These are phyloP conservation scores for Peribatodes rhomboidaria DNA, from an alignment of 2,888 invertebrate genomes.

Conservation along the genomic window DNA sequence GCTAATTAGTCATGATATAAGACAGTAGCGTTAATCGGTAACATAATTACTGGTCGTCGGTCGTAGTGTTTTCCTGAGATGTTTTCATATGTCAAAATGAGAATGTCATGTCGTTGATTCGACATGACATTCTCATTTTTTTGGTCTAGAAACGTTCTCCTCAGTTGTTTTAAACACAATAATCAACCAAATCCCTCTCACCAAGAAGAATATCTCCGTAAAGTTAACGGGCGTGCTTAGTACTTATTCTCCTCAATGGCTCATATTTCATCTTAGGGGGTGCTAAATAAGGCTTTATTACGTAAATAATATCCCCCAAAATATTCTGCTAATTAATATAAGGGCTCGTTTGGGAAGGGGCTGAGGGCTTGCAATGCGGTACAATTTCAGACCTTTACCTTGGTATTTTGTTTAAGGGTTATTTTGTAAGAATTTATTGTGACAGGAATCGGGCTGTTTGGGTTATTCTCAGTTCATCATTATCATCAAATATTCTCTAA, in stretches of 20 bases:
- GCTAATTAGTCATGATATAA: too few species aligned
- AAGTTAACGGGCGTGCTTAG: constrained; percentile 66
- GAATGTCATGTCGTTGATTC: too few species aligned
- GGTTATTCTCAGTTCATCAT: background rate
- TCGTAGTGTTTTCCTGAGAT: too few species aligned
- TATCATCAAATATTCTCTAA: background rate
- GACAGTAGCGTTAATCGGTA: too few species aligned
- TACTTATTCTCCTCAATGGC: constrained; percentile 79
- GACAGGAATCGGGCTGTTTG: constrained; percentile 10
- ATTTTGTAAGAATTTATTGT: constrained; percentile 44
- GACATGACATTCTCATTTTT: too few species aligned
- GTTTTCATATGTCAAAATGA: too few species aligned
- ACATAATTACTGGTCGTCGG: too few species aligned
- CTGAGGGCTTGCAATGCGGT: constrained; percentile 47
- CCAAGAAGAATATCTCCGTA: constrained; percentile 49
- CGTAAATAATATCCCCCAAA: constrained; percentile 83
- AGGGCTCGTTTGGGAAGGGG: constrained; percentile 72
- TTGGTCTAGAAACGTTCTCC: too few species aligned
- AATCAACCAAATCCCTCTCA: constrained; percentile 17
- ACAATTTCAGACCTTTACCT: constrained; percentile 38
- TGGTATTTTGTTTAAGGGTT: constrained; percentile 43
- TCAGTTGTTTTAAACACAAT: background rate
- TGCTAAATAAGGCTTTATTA: constrained; percentile 84
- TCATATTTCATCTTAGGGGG: constrained; percentile 82
- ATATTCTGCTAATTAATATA: constrained; percentile 85